Evolutionary conservation across 2,797 vertebrate genomes (phyloP), one percentile per base, ranked within the genome.

Genomic region (Sternotherus odoratus): DNA sequence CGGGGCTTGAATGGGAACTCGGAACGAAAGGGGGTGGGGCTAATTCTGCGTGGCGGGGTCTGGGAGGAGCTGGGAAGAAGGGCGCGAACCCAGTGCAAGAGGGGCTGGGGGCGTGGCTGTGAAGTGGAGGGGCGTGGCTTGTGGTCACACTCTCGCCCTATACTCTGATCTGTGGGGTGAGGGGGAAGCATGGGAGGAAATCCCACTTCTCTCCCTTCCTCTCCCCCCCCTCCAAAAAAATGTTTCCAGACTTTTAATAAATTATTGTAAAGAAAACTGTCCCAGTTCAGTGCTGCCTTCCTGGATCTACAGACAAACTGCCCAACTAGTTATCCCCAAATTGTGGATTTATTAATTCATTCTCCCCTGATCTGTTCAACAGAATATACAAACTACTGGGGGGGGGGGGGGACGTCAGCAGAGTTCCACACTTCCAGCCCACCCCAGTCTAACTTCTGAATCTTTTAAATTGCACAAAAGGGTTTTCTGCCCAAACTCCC

Each of bases 321-420:
- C 9, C 5, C 1, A 57, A 12, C 13, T 7, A 0, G 8, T 24
- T 12, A 21, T 0, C 0, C 26, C 1, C 1, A 0, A 2, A 1
- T 0, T 1, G 39, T 3, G 5, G 16, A 1, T 2, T 56, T 56
- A 56, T 56, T 28, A 28, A 56, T 56, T 56, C 26, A 56, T 56
- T 56, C 5, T 56, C 24, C 54, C 54, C 54, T 56, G 54, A 56
- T 28, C 26, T 56, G 26, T 28, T 56, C 54, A 56, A 56, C 26
- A 56, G 54, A 12, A 56, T 56, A 56, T 56, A 26, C 26, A 56
- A 28, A 28, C 26, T 56, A 28, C 26, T 12, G 54, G 28, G 54
- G 26, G 54, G 12, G 26, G 26, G 54, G 11, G 54, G 26, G 54
- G n/a, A n/a, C 54, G 26, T 28, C 54, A 56, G 26, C 26, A 56